Percentiles rank a stretch among this genome's conserved stretches.
These are phyloP conservation scores for Engraulis encrasicolus DNA, from an alignment of 2,113 vertebrate genomes.

Conservation along the genomic window DNA sequence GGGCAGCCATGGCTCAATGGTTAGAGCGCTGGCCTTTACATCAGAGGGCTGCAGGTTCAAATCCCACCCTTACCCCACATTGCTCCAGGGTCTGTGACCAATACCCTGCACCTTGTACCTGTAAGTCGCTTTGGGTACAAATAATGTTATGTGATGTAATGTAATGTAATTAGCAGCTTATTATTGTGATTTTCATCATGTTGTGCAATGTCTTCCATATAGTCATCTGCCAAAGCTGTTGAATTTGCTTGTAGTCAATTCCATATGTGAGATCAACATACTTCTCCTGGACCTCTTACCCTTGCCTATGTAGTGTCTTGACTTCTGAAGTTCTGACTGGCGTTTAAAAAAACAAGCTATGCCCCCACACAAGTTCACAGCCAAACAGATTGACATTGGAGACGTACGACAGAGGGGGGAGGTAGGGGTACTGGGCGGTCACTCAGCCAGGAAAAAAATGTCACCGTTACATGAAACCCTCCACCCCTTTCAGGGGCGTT, in stretches of 20 bases:
- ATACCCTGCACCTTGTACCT: too few species aligned
- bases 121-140: too few species aligned
- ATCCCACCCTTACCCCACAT: too few species aligned
- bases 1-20: too few species aligned
- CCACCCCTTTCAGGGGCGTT: not conserved
- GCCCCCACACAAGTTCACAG: constrained; percentile 57
- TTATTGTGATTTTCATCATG: too few species aligned
- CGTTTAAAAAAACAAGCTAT: constrained; percentile 49
- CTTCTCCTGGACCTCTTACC: constrained; percentile 37
- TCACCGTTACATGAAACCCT: constrained; percentile 7
- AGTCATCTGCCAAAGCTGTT: not conserved
- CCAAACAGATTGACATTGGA: constrained; percentile 58
- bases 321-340: constrained; percentile 47
- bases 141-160: too few species aligned
- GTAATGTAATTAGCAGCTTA: too few species aligned
- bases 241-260: not conserved
- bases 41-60: too few species aligned
- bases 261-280: not conserved
- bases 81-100: too few species aligned
- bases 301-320: constrained; percentile 51
- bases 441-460: not conserved
- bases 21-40: too few species aligned
- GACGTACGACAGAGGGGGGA: constrained; percentile 46
- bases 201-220: not conserved
- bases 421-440: not conserved